phyloP scores from a whole-genome alignment of 2,797 vertebrate genomes.

The Notolepis coatsorum region DNA sequence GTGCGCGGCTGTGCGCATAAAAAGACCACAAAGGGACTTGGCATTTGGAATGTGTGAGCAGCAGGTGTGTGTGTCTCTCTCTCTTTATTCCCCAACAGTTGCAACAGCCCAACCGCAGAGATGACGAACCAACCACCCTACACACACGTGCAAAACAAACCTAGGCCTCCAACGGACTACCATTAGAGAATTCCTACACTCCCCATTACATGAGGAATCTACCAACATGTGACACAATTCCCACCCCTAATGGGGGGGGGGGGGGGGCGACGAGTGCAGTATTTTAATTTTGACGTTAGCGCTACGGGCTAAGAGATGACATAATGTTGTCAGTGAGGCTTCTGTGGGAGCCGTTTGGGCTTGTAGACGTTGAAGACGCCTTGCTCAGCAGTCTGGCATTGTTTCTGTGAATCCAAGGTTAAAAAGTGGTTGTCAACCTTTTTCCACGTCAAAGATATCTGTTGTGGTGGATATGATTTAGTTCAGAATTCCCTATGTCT shows the following conservation, averaged over 20 bases:
- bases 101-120: background rate
- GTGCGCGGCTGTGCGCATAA: too few species aligned
- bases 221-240: background rate
- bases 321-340: background rate
- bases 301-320: constrained; percentile 33
- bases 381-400: constrained; percentile 15
- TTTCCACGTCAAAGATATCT: too few species aligned
- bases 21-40: background rate
- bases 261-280: background rate
- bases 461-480: too few species aligned
- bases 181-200: constrained; percentile 1
- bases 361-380: constrained; percentile 14
- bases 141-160: constrained; percentile 17
- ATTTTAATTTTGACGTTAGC: constrained; percentile 10
- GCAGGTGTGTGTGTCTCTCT: background rate
- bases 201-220: background rate
- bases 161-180: constrained; percentile 8
- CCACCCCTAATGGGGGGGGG: background rate
- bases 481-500: too few species aligned
- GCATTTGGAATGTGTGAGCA: constrained; percentile 6
- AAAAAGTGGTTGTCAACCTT: too few species aligned
- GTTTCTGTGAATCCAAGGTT: background rate
- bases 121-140: constrained; percentile 2
- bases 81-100: constrained; percentile 9
- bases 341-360: constrained; percentile 43